phyloP scores from a whole-genome alignment of 2,113 vertebrate genomes.

The Tyrannus savana region DNA sequence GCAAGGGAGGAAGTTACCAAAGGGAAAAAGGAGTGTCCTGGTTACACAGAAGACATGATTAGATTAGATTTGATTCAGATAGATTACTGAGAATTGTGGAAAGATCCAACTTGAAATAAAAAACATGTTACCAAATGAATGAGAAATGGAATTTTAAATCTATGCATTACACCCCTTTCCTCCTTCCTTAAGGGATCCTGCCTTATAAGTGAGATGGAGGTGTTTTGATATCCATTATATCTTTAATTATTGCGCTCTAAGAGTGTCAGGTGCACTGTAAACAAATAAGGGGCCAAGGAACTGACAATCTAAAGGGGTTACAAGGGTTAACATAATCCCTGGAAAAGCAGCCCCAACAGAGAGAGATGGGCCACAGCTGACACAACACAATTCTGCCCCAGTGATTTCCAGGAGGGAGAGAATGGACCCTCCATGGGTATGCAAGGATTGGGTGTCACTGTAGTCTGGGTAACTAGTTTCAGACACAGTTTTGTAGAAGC shows the following conservation, averaged over 20 bases:
- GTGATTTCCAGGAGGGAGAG: neutral
- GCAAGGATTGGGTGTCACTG: neutral
- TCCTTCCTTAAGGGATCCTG: neutral
- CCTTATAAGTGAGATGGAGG: neutral
- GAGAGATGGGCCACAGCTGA: neutral
- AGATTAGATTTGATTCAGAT: neutral
- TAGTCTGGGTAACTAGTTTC: neutral
- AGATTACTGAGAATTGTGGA: neutral
- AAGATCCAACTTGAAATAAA: neutral
- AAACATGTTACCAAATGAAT: neutral
- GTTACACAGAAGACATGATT: neutral
- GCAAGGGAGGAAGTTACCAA: neutral
- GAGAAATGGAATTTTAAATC: neutral
- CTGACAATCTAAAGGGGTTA: neutral
- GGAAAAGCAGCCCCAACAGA: neutral
- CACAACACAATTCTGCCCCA: neutral
- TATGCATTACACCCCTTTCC: neutral
- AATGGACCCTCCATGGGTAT: neutral
- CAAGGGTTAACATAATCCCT: neutral
- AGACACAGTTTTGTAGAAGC: neutral
- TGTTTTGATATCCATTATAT: neutral
- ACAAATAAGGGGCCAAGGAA: neutral
- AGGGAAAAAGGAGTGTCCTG: neutral
- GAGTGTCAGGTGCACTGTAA: neutral
- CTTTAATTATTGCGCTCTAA: neutral